Evolutionary conservation across 2,113 vertebrate species (phyloP).

Genomic region (Ciconia maguari): DNA sequence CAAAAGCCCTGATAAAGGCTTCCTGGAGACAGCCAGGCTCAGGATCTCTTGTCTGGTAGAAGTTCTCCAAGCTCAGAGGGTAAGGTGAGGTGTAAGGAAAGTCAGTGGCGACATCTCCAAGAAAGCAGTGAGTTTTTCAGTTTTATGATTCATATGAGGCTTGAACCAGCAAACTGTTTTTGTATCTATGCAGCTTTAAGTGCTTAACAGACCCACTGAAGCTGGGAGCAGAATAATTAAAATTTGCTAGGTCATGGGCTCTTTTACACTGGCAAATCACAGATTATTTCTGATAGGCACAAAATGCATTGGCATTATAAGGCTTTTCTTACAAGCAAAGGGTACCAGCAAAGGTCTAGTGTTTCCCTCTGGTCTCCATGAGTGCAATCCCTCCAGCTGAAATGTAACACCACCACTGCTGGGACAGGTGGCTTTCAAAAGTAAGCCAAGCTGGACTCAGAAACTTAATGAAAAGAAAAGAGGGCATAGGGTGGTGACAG

Average conservation of each 20-base stretch:
- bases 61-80: not conserved
- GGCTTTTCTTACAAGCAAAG: not conserved
- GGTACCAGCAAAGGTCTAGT: not conserved
- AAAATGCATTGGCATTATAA: not conserved
- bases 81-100: not conserved
- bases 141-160: not conserved
- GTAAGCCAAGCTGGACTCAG: not conserved
- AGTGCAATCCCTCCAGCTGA: not conserved
- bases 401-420: not conserved
- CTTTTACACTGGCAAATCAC: not conserved
- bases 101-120: not conserved
- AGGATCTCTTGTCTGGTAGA: not conserved
- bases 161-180: not conserved
- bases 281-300: not conserved
- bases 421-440: not conserved
- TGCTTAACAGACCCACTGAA: not conserved
- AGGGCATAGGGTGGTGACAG: not conserved
- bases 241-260: not conserved
- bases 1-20: not conserved
- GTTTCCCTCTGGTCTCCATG: not conserved
- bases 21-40: not conserved
- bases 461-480: not conserved
- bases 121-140: not conserved
- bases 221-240: not conserved
- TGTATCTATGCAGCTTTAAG: not conserved